Percentiles rank a stretch among this genome's conserved stretches.
These are phyloP conservation scores for Orius insidiosus DNA, from an alignment of 1,140 invertebrate species.

Conservation along the genomic window DNA sequence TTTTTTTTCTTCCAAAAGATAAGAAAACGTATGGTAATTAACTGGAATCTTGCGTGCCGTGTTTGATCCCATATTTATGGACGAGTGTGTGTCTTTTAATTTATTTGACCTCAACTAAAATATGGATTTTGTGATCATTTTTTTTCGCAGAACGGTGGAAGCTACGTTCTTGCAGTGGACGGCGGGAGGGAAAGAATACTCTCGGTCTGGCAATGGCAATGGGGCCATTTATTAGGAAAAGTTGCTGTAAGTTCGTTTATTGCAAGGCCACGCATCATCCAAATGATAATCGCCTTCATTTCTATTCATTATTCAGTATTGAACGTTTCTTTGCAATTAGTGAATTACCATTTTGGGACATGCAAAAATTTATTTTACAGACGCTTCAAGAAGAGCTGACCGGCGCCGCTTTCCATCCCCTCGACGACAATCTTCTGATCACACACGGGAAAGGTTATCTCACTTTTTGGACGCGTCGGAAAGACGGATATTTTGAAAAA, in stretches of 20 bases:
- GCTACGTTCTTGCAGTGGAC: constrained; percentile 70
- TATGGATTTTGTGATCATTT: too few relatives aligned
- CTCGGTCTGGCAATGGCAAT: constrained; percentile 80
- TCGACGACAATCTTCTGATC: constrained; percentile 82
- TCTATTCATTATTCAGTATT: too few relatives aligned
- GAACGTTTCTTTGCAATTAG: too few relatives aligned
- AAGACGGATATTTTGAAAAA: constrained; percentile 74
- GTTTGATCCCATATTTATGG: too few relatives aligned
- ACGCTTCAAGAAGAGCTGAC: constrained; percentile 75
- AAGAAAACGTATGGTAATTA: too few relatives aligned
- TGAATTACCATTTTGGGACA: too few relatives aligned
- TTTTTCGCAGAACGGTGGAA: constrained; percentile 58
- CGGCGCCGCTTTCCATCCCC: constrained; percentile 79
- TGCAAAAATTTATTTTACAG: constrained; percentile 28
- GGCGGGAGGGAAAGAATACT: constrained; percentile 68
- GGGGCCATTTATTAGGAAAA: constrained; percentile 73
- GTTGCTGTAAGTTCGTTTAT: constrained; percentile 49
- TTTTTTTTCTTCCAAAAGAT: too few relatives aligned
- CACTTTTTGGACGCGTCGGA: constrained; percentile 78
- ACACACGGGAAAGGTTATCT: constrained; percentile 85
- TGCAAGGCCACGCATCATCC: neutral
- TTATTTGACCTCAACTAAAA: too few relatives aligned
- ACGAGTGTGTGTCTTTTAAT: too few relatives aligned
- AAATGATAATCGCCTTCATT: neutral
- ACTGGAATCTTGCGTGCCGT: too few relatives aligned